These are phyloP conservation scores for Dryobota labecula DNA, from an alignment of 2,888 invertebrate genomes.

Conservation along the genomic window DNA sequence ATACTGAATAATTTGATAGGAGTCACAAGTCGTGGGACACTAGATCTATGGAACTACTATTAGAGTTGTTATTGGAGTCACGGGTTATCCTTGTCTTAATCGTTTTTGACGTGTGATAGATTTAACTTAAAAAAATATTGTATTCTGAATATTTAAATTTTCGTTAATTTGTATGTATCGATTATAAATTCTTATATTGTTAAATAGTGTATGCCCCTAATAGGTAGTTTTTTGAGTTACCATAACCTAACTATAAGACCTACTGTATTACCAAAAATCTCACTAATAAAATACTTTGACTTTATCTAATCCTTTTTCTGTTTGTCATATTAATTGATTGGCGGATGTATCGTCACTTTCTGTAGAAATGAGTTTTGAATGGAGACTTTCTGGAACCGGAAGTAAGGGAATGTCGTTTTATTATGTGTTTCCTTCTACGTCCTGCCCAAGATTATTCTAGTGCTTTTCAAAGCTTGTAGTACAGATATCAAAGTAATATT, in stretches of 20 bases:
- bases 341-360: neutral
- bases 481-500: slow-evolving; percentile 9
- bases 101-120: neutral
- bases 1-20: slow-evolving; percentile 32
- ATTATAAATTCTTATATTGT: too few relatives aligned
- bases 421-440: neutral
- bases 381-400: neutral
- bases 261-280: too few relatives aligned
- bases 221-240: too few relatives aligned
- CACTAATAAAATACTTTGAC: too few relatives aligned
- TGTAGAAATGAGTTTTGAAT: neutral
- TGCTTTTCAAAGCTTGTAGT: neutral
- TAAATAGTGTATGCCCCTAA: too few relatives aligned
- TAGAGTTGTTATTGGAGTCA: neutral
- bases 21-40: slow-evolving; percentile 53
- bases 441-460: neutral
- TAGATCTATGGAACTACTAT: neutral
- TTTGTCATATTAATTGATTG: neutral
- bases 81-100: neutral
- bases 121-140: too few relatives aligned
- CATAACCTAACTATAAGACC: too few relatives aligned
- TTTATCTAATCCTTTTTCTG: neutral
- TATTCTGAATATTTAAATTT: too few relatives aligned
- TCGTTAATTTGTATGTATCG: too few relatives aligned
- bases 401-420: neutral